Evolutionary conservation across 2,888 invertebrate genomes (phyloP), one percentile per base, ranked within the genome.

Genomic region (Drosophila nr. perissopoda): DNA sequence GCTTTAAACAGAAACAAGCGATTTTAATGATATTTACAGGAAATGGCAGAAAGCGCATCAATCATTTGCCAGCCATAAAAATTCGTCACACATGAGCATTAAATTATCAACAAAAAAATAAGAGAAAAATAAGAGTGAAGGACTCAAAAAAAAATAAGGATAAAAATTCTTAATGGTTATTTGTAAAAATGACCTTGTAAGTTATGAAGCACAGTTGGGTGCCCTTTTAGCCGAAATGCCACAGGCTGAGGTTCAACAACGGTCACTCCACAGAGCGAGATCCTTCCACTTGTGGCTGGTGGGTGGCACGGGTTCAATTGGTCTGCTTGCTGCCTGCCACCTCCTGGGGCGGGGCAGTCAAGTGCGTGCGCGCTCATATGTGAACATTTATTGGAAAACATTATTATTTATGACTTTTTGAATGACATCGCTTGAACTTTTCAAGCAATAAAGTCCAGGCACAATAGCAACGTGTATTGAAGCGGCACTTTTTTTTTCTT

Each of bases 361-460:
- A 77, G 77, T 77, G 80, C 52, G 81, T 89, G 72, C 87, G 79
- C 89, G 79, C 83, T 91, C 92, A 91, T 83, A 90, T 89, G 89
- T 90, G 88, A 91, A 91, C 91, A 90, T 89, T 92, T 91, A 91
- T 92, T 91, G 91, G 91, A 89, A 90, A 91, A 91, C 90, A 92
- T 91, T 90, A 90, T 92, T 91, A 91, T 91, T 91, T 91, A 91
- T 92, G 91, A 89, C 89, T 86, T 90, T 89, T 91, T 83, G 87
- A 85, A 77, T 88, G 88, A 81, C 85, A 84, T 83, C 92, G 84
- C 90, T 91, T 91, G 91, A 91, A 91, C 92, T 90, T 88, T 89
- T 86, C 80, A 77, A 82, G 81, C 90, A 86, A 87, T 85, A 87
- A 83, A 85, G 88, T 89, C 73, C 73, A 76, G 81, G 70, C 70